Conservation (phyloP, 2,113 vertebrate species). For the Carettochelys insculpta region DNA sequence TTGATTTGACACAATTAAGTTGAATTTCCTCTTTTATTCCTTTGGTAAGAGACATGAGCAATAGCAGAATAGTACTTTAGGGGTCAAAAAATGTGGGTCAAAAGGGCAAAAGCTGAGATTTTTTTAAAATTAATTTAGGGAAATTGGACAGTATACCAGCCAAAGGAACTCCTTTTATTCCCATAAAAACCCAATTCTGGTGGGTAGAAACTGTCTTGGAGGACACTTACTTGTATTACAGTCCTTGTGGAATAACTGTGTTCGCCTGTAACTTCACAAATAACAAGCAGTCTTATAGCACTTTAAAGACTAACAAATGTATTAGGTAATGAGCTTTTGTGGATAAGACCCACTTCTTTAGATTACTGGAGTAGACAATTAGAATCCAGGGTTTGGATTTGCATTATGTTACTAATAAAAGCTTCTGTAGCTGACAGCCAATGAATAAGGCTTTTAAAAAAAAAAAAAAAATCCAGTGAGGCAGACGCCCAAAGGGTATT, state of each 20-base stretch:
- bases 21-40: not conserved
- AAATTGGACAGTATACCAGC: not conserved
- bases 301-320: no score
- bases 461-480: no score
- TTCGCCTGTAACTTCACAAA: no score
- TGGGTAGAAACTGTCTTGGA: not conserved
- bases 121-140: not conserved
- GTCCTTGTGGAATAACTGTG: no score
- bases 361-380: no score
- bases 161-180: not conserved
- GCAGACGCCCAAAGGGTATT: not conserved
- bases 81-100: not conserved
- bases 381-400: no score
- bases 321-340: no score
- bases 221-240: not conserved
- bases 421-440: not conserved
- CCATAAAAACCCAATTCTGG: not conserved
- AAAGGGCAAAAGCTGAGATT: not conserved
- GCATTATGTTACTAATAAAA: not conserved
- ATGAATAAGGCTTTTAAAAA: no score
- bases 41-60: fast-evolving
- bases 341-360: no score
- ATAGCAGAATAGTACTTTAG: fast-evolving
- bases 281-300: no score
- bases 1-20: not conserved